phyloP scores from a whole-genome alignment of 2,113 vertebrate genomes.

The Hylia prasina region DNA sequence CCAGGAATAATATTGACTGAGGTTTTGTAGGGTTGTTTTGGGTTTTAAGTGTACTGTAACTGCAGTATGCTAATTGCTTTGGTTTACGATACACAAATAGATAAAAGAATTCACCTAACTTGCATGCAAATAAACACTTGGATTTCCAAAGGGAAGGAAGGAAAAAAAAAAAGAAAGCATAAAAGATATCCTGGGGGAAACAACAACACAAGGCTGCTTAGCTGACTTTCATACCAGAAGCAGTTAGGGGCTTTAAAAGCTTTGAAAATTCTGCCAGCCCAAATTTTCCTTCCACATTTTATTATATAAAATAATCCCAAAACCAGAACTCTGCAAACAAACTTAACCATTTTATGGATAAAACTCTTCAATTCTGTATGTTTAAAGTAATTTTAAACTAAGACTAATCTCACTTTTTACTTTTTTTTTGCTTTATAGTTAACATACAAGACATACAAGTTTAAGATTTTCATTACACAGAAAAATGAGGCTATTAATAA shows the following conservation, averaged over 20 bases:
- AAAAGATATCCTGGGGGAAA: slow-evolving; percentile 70
- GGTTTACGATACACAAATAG: slow-evolving; percentile 61
- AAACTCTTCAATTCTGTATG: neutral
- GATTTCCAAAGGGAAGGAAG: slow-evolving; percentile 44
- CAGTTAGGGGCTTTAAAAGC: slow-evolving; percentile 48
- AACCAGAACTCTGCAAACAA: slow-evolving; percentile 3
- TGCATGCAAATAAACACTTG: slow-evolving; percentile 64
- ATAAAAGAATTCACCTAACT: slow-evolving; percentile 68
- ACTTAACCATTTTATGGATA: neutral
- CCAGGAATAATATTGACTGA: slow-evolving; percentile 68
- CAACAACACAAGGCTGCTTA: slow-evolving; percentile 58
- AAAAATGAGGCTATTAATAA: slow-evolving; percentile 44
- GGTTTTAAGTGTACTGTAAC: slow-evolving; percentile 42
- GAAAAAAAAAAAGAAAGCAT: slow-evolving; percentile 24
- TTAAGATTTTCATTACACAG: slow-evolving; percentile 15
- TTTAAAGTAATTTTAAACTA: neutral
- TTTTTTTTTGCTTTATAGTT: neutral
- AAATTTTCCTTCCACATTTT: slow-evolving; percentile 30
- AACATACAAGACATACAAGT: neutral
- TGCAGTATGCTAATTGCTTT: slow-evolving; percentile 63
- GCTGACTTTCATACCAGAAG: slow-evolving; percentile 65
- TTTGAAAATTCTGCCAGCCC: slow-evolving; percentile 59
- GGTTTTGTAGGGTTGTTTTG: slow-evolving; percentile 19
- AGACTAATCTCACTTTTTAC: neutral
- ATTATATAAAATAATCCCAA: slow-evolving; percentile 30